Conservation (phyloP, 2,797 vertebrate species). For the Caiman crocodilus region DNA sequence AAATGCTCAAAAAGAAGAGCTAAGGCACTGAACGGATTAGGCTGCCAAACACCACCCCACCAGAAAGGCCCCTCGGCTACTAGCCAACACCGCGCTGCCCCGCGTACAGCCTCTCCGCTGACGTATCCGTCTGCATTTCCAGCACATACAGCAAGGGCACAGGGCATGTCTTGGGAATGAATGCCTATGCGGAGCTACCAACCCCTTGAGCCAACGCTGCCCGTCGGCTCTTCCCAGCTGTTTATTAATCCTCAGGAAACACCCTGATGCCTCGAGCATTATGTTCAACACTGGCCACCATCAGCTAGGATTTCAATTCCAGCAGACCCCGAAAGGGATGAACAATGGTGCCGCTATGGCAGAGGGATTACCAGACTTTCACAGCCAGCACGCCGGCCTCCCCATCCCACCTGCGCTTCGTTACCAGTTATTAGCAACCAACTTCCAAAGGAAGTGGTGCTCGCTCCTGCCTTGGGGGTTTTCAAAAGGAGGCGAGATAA, state of each 20-base stretch:
- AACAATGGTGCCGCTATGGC: not conserved
- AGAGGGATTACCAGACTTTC: not conserved
- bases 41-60: not conserved
- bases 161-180: not conserved
- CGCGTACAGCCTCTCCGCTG: not conserved
- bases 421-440: not conserved
- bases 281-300: not conserved
- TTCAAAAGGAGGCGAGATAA: too few species aligned
- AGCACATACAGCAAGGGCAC: too few species aligned
- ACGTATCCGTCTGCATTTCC: not conserved
- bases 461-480: too few species aligned
- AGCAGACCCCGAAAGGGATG: not conserved
- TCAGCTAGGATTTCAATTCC: constrained; percentile 5
- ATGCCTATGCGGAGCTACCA: not conserved
- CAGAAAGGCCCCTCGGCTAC: not conserved
- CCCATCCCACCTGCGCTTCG: rapidly evolving
- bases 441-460: too few species aligned
- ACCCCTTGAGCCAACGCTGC: not conserved
- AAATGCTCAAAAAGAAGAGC: not conserved
- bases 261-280: rapidly evolving
- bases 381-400: not conserved
- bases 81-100: not conserved
- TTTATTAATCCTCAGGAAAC: not conserved
- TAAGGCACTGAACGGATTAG: not conserved
- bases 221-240: not conserved